These are phyloP conservation scores for Eubasilissa splendida DNA, from an alignment of 2,888 invertebrate genomes.

Conservation along the genomic window DNA sequence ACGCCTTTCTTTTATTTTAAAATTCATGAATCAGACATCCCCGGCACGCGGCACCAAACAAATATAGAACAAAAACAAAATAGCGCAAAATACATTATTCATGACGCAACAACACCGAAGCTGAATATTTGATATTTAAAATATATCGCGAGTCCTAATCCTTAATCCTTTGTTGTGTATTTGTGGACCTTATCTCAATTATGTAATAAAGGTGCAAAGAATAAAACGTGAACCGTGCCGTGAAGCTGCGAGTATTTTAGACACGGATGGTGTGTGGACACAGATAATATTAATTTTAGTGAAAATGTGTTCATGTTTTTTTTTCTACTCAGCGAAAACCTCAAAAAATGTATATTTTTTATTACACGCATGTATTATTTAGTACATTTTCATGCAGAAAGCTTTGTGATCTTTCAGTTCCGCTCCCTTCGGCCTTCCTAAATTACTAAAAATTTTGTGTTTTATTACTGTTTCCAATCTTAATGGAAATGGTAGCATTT, in stretches of 20 bases:
- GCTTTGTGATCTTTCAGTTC: constrained; percentile 8
- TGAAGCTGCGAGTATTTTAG: too few relatives aligned
- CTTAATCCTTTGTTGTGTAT: constrained; percentile 19
- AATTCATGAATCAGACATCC: constrained; percentile 46
- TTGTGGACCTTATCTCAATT: constrained; percentile 37
- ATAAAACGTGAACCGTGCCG: constrained; percentile 4
- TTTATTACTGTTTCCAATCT: constrained; percentile 17
- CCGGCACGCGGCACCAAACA: constrained; percentile 18
- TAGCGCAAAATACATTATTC: constrained; percentile 47
- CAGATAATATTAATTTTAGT: too few relatives aligned
- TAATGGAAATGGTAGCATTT: constrained; percentile 27
- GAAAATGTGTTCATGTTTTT: too few relatives aligned
- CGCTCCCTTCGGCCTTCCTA: background rate
- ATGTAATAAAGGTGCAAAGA: constrained; percentile 15
- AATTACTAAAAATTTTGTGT: constrained; percentile 21
- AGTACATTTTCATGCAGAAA: background rate
- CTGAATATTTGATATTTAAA: constrained; percentile 43
- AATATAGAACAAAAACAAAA: constrained; percentile 27
- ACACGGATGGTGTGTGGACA: too few relatives aligned
- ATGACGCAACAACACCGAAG: constrained; percentile 35
- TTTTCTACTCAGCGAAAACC: too few relatives aligned
- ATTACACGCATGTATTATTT: too few relatives aligned
- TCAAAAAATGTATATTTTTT: too few relatives aligned
- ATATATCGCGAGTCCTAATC: constrained; percentile 38
- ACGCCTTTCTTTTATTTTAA: constrained; percentile 42